phyloP scores from a whole-genome alignment of 2,888 invertebrate species.

The Cryptophagus acutangulus region DNA sequence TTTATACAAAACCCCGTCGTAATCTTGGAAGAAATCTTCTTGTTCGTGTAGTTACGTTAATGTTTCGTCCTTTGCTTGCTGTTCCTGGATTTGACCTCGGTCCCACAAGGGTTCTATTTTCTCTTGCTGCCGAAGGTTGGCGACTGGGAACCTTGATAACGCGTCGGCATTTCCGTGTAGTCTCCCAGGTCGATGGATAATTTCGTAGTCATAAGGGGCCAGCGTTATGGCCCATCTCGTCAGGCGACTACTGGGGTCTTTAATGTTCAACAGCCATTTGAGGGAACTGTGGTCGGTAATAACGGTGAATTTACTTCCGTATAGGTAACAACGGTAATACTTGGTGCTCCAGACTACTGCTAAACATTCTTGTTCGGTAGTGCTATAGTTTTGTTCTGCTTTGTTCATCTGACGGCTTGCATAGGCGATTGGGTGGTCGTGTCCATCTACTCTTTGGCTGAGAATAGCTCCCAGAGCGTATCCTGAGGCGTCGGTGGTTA shows the following conservation, averaged over 20 bases:
- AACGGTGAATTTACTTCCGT: slow-evolving; percentile 11
- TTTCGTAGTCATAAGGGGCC: slow-evolving; percentile 8
- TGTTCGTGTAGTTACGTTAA: background rate
- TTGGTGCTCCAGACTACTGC: slow-evolving; percentile 8
- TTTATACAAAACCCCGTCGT: too few relatives aligned
- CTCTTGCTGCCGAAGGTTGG: too few relatives aligned
- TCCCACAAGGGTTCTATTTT: too few relatives aligned
- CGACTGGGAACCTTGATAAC: slow-evolving; percentile 8
- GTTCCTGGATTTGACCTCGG: too few relatives aligned
- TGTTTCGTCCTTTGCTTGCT: slow-evolving; percentile 1
- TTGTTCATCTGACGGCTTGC: background rate
- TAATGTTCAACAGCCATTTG: slow-evolving; percentile 10
- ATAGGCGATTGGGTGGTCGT: background rate
- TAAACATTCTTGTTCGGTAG: slow-evolving; percentile 13
- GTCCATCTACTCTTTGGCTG: background rate
- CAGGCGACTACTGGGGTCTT: slow-evolving; percentile 12
- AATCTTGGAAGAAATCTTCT: slow-evolving; percentile 13
- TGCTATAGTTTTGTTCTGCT: background rate
- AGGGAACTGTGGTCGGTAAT: slow-evolving; percentile 11
- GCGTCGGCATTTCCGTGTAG: slow-evolving; percentile 11
- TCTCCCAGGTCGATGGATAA: slow-evolving; percentile 9
- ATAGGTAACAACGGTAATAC: slow-evolving; percentile 7
- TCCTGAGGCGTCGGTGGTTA: background rate
- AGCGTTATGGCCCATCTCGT: slow-evolving; percentile 10
- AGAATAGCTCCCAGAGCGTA: background rate